Evolutionary conservation across 2,113 vertebrate species (phyloP).

Genomic region (Corythornis madagascariensis): DNA sequence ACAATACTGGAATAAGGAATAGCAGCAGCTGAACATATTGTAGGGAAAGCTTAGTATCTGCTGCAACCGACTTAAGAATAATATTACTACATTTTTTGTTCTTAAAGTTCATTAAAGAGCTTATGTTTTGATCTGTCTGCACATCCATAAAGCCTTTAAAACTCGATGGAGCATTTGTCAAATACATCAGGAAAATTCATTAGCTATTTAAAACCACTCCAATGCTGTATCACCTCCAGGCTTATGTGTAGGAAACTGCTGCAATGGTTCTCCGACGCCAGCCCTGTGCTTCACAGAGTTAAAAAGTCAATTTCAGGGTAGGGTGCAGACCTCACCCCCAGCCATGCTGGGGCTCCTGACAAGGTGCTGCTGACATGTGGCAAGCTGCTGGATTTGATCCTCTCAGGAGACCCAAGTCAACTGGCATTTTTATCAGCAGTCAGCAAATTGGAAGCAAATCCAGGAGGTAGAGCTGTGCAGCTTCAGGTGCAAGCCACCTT

Average conservation of each 20-base stretch:
- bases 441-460: background rate
- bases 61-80: background rate
- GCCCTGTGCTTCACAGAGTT: background rate
- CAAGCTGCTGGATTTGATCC: background rate
- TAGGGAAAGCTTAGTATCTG: background rate
- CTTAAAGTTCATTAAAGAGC: background rate
- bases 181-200: background rate
- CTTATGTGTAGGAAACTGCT: background rate
- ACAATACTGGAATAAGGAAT: background rate
- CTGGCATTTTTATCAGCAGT: background rate
- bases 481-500: background rate
- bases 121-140: background rate
- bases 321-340: background rate
- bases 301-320: background rate
- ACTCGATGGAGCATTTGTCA: background rate
- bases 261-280: background rate
- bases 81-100: background rate
- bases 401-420: background rate
- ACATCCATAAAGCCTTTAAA: background rate
- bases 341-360: background rate
- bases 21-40: background rate
- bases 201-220: background rate
- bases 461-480: background rate
- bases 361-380: background rate
- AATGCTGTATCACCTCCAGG: background rate